A percentile compares a stretch with the other conserved stretches of the same genome.
phyloP scores from a whole-genome alignment of 2,113 vertebrate genomes.

The Pachypanchax playfairii region DNA sequence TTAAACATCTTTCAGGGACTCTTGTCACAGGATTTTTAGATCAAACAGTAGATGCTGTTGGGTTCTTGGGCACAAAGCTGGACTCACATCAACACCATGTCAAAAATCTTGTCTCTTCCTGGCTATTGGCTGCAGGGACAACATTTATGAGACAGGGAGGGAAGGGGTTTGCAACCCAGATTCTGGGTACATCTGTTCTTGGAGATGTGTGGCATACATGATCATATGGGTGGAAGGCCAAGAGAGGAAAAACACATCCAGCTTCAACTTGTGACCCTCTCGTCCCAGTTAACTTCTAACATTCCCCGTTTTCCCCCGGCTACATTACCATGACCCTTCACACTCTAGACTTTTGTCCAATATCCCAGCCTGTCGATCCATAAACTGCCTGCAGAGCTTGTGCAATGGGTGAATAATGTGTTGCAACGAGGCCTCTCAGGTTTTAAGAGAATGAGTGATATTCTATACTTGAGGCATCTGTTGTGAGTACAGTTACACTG shows the following conservation, averaged over 20 bases:
- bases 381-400: conserved; percentile 27
- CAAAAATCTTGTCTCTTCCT: conserved; percentile 25
- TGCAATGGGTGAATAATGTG: conserved; percentile 32
- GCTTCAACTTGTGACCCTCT: conserved; percentile 69
- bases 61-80: conserved; percentile 6
- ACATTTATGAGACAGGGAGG: conserved; percentile 36
- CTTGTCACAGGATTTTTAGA: conserved; percentile 5
- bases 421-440: conserved; percentile 33
- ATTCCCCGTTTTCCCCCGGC: conserved; percentile 31
- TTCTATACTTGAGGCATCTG: conserved; percentile 40
- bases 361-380: conserved; percentile 31
- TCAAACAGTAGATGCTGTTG: conserved; percentile 1
- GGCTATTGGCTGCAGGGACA: conserved; percentile 15
- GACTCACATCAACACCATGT: conserved; percentile 13
- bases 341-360: conserved; percentile 20
- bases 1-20: conserved; percentile 6
- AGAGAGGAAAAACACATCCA: conserved; percentile 53
- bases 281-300: conserved; percentile 59
- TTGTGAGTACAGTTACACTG: conserved; percentile 10
- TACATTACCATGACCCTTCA: conserved; percentile 46
- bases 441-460: conserved; percentile 52
- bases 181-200: conserved; percentile 65
- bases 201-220: conserved; percentile 41
- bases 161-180: conserved; percentile 40
- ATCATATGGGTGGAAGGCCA: conserved; percentile 51